Conservation (phyloP, 2,888 invertebrate genomes). For the Tachina grossa region DNA sequence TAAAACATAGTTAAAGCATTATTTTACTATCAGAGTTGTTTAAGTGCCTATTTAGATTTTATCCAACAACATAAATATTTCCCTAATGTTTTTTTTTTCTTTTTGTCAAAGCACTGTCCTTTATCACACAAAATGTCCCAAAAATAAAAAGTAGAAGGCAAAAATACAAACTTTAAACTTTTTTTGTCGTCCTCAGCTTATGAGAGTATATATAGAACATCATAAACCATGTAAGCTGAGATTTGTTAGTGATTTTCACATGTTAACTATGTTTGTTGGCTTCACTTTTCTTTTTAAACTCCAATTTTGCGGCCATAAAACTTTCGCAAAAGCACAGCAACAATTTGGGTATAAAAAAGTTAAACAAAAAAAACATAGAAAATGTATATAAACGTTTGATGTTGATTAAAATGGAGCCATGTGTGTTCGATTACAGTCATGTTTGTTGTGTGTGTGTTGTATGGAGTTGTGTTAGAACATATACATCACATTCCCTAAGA, state of each 20-base stretch:
- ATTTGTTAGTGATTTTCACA: constrained; percentile 70
- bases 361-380: constrained; percentile 9
- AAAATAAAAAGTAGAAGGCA: neutral
- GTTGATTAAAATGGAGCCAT: constrained; percentile 74
- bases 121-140: neutral
- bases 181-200: constrained; percentile 36
- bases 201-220: constrained; percentile 44
- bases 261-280: constrained; percentile 53
- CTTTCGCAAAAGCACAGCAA: constrained; percentile 46
- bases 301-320: constrained; percentile 71
- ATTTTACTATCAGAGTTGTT: too few species aligned
- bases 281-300: constrained; percentile 61
- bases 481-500: constrained; percentile 49
- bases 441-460: neutral
- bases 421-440: constrained; percentile 71
- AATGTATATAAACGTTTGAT: constrained; percentile 68
- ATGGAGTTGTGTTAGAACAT: neutral
- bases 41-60: too few species aligned
- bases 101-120: neutral
- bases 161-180: neutral
- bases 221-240: constrained; percentile 71
- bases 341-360: neutral
- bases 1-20: too few species aligned
- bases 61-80: too few species aligned
- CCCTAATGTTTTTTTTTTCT: too few species aligned